phyloP scores from a whole-genome alignment of 1,140 invertebrate genomes.

The Leptopilina clavipes region DNA sequence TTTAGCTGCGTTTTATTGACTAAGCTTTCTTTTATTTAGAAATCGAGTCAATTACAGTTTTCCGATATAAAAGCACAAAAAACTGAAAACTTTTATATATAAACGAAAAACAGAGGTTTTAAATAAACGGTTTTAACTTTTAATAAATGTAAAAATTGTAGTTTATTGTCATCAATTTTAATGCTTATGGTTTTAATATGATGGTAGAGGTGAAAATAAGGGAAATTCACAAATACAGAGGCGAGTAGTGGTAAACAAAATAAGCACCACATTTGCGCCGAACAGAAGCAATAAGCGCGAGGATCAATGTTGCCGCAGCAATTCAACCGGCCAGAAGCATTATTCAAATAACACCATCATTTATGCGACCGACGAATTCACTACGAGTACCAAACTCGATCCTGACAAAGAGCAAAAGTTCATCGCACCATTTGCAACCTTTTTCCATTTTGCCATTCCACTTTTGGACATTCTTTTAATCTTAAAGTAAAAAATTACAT shows the following conservation, averaged over 20 bases:
- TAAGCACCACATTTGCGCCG: slow-evolving; percentile 32
- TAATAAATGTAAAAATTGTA: background rate
- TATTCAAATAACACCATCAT: slow-evolving; percentile 48
- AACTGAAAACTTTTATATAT: background rate
- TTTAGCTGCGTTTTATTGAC: background rate
- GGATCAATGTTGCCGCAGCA: slow-evolving; percentile 44
- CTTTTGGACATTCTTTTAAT: background rate
- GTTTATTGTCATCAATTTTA: background rate
- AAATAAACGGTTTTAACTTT: background rate
- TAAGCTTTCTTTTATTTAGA: background rate
- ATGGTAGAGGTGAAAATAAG: slow-evolving; percentile 16
- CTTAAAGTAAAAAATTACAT: background rate
- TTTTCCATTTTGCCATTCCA: background rate
- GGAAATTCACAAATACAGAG: slow-evolving; percentile 8
- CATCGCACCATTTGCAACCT: slow-evolving; percentile 18
- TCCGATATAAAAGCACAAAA: background rate
- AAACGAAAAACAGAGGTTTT: background rate
- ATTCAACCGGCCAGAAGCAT: slow-evolving; percentile 38
- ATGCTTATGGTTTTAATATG: background rate
- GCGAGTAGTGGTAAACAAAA: slow-evolving; percentile 40
- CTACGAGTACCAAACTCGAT: slow-evolving; percentile 21
- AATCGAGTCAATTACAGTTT: background rate
- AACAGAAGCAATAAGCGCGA: slow-evolving; percentile 40
- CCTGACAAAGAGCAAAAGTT: slow-evolving; percentile 17
- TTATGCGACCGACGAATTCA: slow-evolving; percentile 36